A percentile compares a stretch with the other conserved stretches of the same genome.
Conservation (phyloP, 2,113 vertebrate species). For the Picathartes gymnocephalus region DNA sequence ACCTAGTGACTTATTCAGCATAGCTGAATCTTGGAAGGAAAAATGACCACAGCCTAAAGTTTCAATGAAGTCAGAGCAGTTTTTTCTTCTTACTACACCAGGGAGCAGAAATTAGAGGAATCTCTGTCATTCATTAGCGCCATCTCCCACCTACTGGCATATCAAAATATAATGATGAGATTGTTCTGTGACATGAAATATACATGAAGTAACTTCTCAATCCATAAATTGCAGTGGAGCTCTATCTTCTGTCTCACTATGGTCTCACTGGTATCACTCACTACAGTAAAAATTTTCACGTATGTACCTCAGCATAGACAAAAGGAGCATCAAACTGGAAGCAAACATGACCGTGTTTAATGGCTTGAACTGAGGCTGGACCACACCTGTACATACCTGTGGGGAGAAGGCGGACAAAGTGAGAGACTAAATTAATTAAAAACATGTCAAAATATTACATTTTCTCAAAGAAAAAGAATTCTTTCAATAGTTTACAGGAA, state of each 20-base stretch:
- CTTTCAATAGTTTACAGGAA: neutral
- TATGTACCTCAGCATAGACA: constrained; percentile 88
- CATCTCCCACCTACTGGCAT: neutral
- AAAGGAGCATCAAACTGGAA: constrained; percentile 91
- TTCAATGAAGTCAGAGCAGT: neutral
- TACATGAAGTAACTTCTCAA: neutral
- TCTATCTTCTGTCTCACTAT: neutral
- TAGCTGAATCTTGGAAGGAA: neutral
- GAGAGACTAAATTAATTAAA: neutral
- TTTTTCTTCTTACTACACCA: neutral
- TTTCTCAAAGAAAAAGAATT: neutral
- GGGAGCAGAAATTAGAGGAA: neutral
- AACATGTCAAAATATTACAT: neutral
- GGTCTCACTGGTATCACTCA: neutral
- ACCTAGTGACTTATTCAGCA: neutral
- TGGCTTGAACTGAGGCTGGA: constrained; percentile 89
- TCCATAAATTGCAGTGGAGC: neutral
- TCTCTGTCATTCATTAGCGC: neutral
- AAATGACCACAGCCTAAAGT: neutral
- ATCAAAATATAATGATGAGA: neutral
- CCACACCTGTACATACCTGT: constrained; percentile 95
- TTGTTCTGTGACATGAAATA: neutral
- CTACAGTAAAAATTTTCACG: neutral
- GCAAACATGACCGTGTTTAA: constrained; percentile 91
- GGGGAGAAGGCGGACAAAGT: neutral